Evolutionary conservation across 1,140 invertebrate species (phyloP), one percentile per base, ranked within the genome.

Genomic region (Dreissena polymorpha): DNA sequence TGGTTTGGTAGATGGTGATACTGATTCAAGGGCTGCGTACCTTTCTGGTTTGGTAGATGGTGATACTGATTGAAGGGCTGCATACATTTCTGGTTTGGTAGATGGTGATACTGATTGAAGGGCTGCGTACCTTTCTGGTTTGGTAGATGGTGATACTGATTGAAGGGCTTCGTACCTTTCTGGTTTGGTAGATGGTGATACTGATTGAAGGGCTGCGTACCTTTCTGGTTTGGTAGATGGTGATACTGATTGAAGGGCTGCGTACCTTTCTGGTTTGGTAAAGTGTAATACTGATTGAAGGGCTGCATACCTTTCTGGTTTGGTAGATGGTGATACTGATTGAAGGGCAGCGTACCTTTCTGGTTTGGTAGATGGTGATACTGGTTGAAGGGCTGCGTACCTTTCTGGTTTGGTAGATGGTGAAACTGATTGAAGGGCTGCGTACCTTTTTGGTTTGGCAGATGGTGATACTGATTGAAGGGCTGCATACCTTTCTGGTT

Each of bases 171-270:
- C 84, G 73, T 86, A 94, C 93, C 86, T 91, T 91, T 80, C 93
- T 89, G 0, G 93, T 94, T 89, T 95, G 94, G 79, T 93, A 92
- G 25, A 95, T 89, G 53, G 88, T 87, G 23, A 86, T 86, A 65
- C 84, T 64, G 25, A 95, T 90, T 6, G 94, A 95, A 95, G 71
- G 10, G 91, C 81, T 2, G 95, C n/a, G n/a, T n/a, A n/a, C n/a
- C n/a, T n/a, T n/a, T n/a, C n/a, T n/a, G n/a, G n/a, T n/a, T n/a
- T n/a, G n/a, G n/a, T n/a, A n/a, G n/a, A n/a, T n/a, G n/a, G 39
- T 39, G 39, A 2, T 39, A 39, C 39, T 39, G 39, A 8, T 39
- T n/a, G n/a, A n/a, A n/a, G n/a, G n/a, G n/a, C n/a, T n/a, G 39
- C 84, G 73, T 86, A 94, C 93, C 86, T 91, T 91, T 80, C 93